Percentiles rank a stretch among this genome's conserved stretches.
These are phyloP conservation scores for Tetrao urogallus DNA, from an alignment of 2,113 vertebrate species.

Conservation along the genomic window DNA sequence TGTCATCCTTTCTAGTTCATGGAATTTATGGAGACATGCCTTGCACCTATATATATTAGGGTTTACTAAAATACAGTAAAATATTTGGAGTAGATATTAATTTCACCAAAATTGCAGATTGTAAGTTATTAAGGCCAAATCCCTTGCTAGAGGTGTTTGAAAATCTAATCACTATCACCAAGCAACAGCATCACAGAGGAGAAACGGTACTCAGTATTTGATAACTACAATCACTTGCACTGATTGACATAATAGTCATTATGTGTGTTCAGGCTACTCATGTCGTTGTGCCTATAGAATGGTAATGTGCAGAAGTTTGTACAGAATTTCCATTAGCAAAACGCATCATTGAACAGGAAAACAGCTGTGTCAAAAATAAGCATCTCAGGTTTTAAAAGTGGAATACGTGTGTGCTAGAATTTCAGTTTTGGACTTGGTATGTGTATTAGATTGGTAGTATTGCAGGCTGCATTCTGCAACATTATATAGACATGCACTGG, in stretches of 20 bases:
- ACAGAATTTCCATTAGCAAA: background rate
- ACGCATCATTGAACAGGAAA: background rate
- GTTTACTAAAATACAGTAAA: background rate
- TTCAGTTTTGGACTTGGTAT: background rate
- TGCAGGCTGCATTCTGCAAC: background rate
- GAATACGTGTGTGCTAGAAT: background rate
- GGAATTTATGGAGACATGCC: background rate
- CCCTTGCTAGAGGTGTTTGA: constrained; percentile 11
- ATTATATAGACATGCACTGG: background rate
- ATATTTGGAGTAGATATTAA: background rate
- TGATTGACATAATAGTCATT: constrained; percentile 41
- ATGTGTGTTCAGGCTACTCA: background rate
- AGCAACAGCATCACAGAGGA: background rate
- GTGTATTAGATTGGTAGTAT: rapidly evolving
- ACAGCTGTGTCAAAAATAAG: background rate
- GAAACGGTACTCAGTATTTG: background rate
- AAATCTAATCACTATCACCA: background rate
- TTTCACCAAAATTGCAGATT: background rate
- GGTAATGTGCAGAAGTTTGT: background rate
- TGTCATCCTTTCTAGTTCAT: background rate
- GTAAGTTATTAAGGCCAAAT: background rate
- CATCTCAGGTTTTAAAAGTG: background rate
- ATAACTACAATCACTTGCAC: constrained; percentile 4
- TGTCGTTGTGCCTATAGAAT: background rate
- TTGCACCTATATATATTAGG: background rate